phyloP scores from a whole-genome alignment of 2,888 invertebrate genomes.

The Orthosia cruda region DNA sequence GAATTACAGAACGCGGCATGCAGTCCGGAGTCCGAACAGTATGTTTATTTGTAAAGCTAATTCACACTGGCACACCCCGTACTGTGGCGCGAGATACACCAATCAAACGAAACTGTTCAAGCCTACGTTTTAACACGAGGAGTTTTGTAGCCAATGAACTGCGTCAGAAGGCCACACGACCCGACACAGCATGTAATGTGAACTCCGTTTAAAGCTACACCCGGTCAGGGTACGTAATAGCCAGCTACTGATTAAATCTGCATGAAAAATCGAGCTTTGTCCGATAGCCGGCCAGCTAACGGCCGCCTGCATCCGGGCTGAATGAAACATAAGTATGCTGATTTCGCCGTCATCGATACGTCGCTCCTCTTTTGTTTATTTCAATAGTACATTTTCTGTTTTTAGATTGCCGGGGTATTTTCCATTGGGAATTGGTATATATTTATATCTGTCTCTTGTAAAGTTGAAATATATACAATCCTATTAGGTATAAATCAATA shows the following conservation, averaged over 20 bases:
- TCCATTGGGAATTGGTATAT: background rate
- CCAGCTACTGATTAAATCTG: conserved; percentile 86
- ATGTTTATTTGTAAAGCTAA: conserved; percentile 72
- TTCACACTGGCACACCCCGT: no score
- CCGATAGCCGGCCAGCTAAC: conserved; percentile 77
- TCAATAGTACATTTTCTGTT: conserved; percentile 37
- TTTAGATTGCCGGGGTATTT: conserved; percentile 23
- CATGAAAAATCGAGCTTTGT: conserved; percentile 87
- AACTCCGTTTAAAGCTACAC: conserved; percentile 4
- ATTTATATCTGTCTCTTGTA: background rate
- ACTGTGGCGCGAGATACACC: no score
- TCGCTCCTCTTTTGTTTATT: conserved; percentile 62
- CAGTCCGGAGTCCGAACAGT: conserved; percentile 52
- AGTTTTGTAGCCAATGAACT: no score
- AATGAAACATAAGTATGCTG: conserved; percentile 83
- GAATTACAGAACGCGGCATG: conserved; percentile 66
- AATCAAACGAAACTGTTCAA: no score
- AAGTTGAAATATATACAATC: background rate
- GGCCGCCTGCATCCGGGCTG: conserved; percentile 76
- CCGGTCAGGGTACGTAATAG: conserved; percentile 64
- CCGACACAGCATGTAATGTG: no score
- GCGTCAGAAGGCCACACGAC: no score
- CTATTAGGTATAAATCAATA: no score
- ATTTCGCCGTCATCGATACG: conserved; percentile 69
- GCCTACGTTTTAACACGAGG: no score